Evolutionary conservation across 2,797 vertebrate species (phyloP).

Genomic region (Chelon auratus): DNA sequence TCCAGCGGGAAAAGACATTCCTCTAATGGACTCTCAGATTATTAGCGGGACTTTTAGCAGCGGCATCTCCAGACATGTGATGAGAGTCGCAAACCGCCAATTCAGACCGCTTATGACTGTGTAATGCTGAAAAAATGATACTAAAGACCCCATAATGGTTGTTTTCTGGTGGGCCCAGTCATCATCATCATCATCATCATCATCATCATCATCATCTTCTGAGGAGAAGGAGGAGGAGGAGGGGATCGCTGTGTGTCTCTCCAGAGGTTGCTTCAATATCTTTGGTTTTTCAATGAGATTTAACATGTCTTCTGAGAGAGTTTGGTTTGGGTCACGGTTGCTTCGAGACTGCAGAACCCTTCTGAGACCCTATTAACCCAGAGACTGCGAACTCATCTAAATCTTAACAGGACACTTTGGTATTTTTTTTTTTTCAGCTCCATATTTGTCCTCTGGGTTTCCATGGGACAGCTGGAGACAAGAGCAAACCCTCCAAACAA

Average conservation of each 20-base stretch:
- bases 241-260: constrained; percentile 1
- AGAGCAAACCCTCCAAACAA: no score
- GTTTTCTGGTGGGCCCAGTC: constrained; percentile 17
- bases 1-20: constrained; percentile 45
- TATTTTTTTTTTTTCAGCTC: no score
- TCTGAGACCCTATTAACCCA: no score
- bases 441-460: no score
- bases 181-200: background rate
- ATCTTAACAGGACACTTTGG: no score
- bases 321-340: no score
- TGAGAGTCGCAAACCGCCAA: constrained; percentile 26
- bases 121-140: constrained; percentile 12
- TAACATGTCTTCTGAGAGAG: no score
- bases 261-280: constrained; percentile 20
- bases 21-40: constrained; percentile 37
- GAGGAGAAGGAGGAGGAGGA: background rate
- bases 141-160: constrained; percentile 32
- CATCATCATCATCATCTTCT: background rate
- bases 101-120: constrained; percentile 30
- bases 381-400: no score
- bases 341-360: no score
- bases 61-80: constrained; percentile 23
- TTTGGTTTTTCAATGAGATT: no score
- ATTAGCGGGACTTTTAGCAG: constrained; percentile 39
- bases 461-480: no score